Percentiles rank a stretch among this genome's conserved stretches.
Conservation (phyloP, 2,797 vertebrate genomes). For the Aselliscus stoliczkanus region DNA sequence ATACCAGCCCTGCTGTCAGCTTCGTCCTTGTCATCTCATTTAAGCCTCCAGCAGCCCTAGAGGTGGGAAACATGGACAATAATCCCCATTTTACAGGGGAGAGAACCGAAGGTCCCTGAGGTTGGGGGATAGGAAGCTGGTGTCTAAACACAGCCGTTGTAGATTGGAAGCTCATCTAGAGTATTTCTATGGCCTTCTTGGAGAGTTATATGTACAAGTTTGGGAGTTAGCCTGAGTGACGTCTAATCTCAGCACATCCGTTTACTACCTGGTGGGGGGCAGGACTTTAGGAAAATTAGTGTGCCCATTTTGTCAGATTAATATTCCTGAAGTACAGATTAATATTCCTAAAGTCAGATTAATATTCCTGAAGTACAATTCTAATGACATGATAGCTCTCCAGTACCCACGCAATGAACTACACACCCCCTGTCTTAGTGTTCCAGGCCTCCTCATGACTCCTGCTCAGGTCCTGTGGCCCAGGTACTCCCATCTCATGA, state of each 20-base stretch:
- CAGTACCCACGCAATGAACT: not conserved
- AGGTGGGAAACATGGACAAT: not conserved
- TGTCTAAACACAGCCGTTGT: not conserved
- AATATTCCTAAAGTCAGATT: too few species aligned
- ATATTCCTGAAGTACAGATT: not conserved
- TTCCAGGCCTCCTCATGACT: not conserved
- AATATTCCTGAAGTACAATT: not conserved
- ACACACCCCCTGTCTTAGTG: not conserved
- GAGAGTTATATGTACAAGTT: not conserved
- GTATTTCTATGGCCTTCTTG: not conserved
- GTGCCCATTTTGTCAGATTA: not conserved
- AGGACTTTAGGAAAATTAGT: not conserved
- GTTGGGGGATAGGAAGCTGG: not conserved
- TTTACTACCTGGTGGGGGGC: not conserved
- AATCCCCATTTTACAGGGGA: not conserved
- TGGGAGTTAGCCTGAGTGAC: not conserved
- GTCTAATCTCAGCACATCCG: not conserved
- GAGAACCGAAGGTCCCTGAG: not conserved
- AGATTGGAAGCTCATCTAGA: not conserved
- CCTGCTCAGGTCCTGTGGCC: not conserved
- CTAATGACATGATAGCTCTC: not conserved
- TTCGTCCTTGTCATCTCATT: fast-evolving
- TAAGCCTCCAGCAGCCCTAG: not conserved
- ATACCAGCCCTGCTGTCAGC: not conserved
- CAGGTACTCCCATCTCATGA: not conserved